Base-by-base conservation (phyloP, 2,113 vertebrate genomes). In the Scopus umbretta region DNA sequence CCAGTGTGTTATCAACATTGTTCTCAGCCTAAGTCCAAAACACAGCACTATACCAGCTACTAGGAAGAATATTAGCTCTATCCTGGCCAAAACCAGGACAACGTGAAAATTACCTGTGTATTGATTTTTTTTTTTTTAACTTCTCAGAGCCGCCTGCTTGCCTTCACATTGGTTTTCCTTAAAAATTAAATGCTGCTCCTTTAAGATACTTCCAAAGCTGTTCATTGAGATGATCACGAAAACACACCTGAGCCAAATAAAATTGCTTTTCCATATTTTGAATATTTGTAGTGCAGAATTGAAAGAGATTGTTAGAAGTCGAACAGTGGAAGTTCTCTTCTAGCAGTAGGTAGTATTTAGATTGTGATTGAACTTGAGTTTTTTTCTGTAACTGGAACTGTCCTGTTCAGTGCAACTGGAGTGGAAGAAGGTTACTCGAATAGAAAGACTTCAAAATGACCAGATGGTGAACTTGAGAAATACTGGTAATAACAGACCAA, bases 51-150 rank as follows among this genome's bases (percentile, higher is more conserved):
- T 7, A 30, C 53, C 29, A 30, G 53, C 29, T 30, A 30, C 53
- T 30, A 55, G 29, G 53, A 30, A 30, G 52, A 53, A 53, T 11
- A 30, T 30, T 29, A 53, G 30, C 53, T 55, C 52, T 55, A 18
- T 55, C 16, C 29, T 16, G 11, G 53, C 53, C 7, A 16, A 30
- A 30, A 55, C 16, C 53, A 30, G 53, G 53, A 55, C 29, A 55
- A 55, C 6, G 10, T 55, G 40, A 52, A 70, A 42, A 70, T 45
- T 36, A 27, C 10, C 5, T 0, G 1, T 27, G 7, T 4, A 0
- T 49, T 68, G 14, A 12, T 42, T 42, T 42, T n/a, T n/a, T 42
- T 38, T 85, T 49, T 76, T 76, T 23, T 27, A 27, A 30, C 45
- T 94, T 91, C 36, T 6, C 18, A 21, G 53, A 34, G 29, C 30